These are phyloP conservation scores for Megaceryle alcyon DNA, from an alignment of 2,797 vertebrate species.

Conservation along the genomic window DNA sequence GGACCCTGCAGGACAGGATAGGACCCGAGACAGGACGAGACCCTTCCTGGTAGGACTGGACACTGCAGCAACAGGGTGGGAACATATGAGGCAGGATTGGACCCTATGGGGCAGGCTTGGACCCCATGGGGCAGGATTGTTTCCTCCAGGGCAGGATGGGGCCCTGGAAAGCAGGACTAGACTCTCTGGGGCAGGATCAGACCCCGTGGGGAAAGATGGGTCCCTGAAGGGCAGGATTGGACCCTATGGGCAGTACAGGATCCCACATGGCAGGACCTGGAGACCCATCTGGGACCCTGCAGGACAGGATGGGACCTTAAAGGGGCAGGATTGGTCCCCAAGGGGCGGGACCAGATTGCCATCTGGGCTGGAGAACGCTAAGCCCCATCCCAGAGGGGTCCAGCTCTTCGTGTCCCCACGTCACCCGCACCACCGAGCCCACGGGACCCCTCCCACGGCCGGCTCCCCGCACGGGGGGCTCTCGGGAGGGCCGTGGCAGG, in stretches of 20 bases:
- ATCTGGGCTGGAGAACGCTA: not conserved
- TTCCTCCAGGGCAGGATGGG: not conserved
- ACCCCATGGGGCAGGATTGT: not conserved
- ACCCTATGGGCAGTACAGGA: not conserved
- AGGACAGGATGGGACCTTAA: not conserved
- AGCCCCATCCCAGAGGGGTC: not conserved
- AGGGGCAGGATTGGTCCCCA: not conserved
- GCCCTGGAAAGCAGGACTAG: not conserved
- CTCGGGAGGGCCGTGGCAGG: not conserved
- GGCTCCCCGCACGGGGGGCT: rapidly evolving
- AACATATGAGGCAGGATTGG: not conserved
- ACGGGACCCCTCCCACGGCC: not conserved
- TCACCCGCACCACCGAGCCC: not conserved
- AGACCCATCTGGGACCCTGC: not conserved
- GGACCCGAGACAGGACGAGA: not conserved
- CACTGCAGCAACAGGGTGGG: rapidly evolving
- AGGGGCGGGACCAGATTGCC: rapidly evolving
- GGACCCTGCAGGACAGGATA: not conserved
- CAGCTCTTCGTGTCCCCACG: not conserved
- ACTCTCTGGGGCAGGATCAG: not conserved
- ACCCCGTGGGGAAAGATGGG: not conserved
- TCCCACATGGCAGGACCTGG: not conserved
- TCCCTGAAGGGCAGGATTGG: not conserved
- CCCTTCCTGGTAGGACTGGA: not conserved
- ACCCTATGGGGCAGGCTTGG: not conserved